Evolutionary conservation across 2,113 vertebrate species (phyloP), one percentile per base, ranked within the genome.

Genomic region (Oncorhynchus kisutch): DNA sequence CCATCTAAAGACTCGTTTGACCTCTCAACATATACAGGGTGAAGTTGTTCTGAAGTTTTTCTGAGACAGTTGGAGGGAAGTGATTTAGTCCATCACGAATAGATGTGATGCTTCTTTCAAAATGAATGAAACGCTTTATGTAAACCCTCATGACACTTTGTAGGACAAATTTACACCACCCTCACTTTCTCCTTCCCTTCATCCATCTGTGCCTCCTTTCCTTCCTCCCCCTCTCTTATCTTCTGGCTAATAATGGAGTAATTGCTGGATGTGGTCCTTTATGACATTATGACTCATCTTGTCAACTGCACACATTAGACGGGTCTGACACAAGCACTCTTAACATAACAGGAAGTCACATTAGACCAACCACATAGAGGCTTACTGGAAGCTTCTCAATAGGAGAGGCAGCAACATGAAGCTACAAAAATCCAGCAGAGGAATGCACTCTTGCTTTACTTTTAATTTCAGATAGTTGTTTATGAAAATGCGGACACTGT

Each of bases 181-280:
- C 24, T 67, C 25, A 8, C 12, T 14, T 3, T 27, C 24, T 31
- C 65, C 14, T 24, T 67, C 22, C 14, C 65, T 64, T n/a, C 20
- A 5, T 64, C 60, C n/a, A 3, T 20, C n/a, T 18, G 18, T n/a
- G 2, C 8, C 7, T n/a, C 18, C 18, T 64, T 9, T 22, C n/a
- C 8, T n/a, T 22, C 62, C n/a, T 7, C 22, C 62, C 1, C 13
- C 24, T 27, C 73, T 72, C 67, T 31, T 5, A 72, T 54, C 45
- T 54, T 75, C 67, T 48, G 65, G 68, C 64, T 79, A 79, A 79
- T 75, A 68, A 64, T 72, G 51, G 24, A 71, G 45, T 78, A 80
- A 82, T 85, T 82, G 80, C 49, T 71, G 71, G 70, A 78, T 80
- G 70, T 72, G 77, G 77, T 54, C 70, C 83, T 74, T 78, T 70